A percentile compares a stretch with the other conserved stretches of the same genome.
Evolutionary conservation across 2,888 invertebrate species (phyloP).

Genomic region (Cryptus viduatorius): DNA sequence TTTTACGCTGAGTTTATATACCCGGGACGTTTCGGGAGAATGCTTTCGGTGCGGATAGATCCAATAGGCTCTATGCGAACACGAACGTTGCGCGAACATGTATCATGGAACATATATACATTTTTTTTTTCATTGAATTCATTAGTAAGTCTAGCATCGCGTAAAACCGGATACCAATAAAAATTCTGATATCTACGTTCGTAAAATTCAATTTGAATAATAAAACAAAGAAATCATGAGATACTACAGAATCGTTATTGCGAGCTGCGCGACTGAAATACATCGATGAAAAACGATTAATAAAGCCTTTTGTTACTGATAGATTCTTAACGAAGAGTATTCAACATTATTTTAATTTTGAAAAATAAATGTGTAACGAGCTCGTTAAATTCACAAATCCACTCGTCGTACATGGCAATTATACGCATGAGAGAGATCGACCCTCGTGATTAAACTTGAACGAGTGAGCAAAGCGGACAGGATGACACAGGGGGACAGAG

Average conservation of each 20-base stretch:
- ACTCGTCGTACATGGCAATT: conserved; percentile 33
- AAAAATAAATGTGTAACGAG: background rate
- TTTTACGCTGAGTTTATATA: background rate
- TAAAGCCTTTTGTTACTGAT: background rate
- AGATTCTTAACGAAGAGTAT: background rate
- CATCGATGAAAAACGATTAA: too few species aligned
- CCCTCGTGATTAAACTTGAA: conserved; percentile 59
- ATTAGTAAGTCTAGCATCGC: background rate
- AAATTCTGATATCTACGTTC: too few species aligned
- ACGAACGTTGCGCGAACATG: background rate
- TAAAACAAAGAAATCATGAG: too few species aligned
- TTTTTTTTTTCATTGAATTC: conserved; percentile 3
- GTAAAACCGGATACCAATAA: too few species aligned
- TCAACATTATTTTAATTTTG: background rate
- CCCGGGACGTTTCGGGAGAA: background rate
- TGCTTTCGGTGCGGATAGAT: background rate
- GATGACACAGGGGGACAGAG: conserved; percentile 40
- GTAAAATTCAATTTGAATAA: too few species aligned
- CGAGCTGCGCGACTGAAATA: too few species aligned
- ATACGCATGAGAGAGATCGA: conserved; percentile 26
- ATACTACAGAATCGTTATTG: too few species aligned
- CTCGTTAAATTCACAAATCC: conserved; percentile 42
- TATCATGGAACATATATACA: background rate
- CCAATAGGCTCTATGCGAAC: background rate
- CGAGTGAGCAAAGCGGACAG: conserved; percentile 53